A percentile compares a stretch with the other conserved stretches of the same genome.
These are phyloP conservation scores for Drosophila flavopinicola DNA, from an alignment of 2,888 invertebrate species.

Conservation along the genomic window DNA sequence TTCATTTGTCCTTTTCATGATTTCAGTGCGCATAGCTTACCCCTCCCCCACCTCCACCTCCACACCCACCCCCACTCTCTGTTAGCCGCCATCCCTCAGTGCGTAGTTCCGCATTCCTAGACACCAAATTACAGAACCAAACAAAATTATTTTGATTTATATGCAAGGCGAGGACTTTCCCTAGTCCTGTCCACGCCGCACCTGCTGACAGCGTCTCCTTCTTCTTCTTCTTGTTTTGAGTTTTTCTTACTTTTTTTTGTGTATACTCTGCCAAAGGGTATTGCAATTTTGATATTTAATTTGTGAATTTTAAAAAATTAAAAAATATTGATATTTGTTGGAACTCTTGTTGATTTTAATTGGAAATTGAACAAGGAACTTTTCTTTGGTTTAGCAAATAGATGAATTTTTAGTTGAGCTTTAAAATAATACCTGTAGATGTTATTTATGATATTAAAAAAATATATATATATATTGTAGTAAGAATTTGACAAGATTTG, in stretches of 20 bases:
- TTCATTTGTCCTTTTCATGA: slow-evolving; percentile 80
- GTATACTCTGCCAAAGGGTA: neutral
- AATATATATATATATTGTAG: no score
- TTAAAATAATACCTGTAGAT: no score
- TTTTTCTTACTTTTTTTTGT: neutral
- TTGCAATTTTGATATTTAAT: neutral
- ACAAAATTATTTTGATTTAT: slow-evolving; percentile 81
- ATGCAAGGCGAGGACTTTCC: slow-evolving; percentile 55
- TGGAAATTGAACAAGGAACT: no score
- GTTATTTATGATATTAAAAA: no score
- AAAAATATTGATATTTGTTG: neutral
- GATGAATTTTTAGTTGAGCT: no score
- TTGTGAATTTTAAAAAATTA: neutral
- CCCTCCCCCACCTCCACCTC: neutral
- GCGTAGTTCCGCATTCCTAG: slow-evolving; percentile 36
- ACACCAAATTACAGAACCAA: slow-evolving; percentile 72
- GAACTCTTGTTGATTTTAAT: no score
- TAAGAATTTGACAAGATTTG: no score
- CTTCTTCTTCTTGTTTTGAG: slow-evolving; percentile 2
- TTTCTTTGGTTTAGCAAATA: no score
- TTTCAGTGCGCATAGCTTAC: slow-evolving; percentile 25
- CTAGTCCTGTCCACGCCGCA: slow-evolving; percentile 26
- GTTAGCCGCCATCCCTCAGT: neutral
- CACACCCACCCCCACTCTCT: neutral
- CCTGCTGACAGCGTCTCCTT: slow-evolving; percentile 43